These are phyloP conservation scores for Chionis minor DNA, from an alignment of 2,113 vertebrate genomes.

Conservation along the genomic window DNA sequence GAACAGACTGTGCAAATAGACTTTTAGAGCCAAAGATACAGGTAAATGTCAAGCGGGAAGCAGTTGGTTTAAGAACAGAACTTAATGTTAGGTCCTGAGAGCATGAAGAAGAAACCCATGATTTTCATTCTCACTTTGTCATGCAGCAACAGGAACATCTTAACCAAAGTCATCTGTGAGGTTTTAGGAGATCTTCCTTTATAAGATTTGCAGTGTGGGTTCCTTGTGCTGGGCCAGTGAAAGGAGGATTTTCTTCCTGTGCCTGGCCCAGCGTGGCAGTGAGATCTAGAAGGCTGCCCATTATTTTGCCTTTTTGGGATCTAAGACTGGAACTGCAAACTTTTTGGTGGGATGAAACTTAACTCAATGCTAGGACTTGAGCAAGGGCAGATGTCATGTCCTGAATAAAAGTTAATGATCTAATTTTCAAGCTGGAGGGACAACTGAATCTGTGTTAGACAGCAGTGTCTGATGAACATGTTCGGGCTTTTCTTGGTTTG, in stretches of 20 bases:
- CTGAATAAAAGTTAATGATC: neutral
- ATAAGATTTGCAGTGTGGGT: neutral
- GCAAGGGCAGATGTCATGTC: neutral
- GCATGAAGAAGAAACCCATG: neutral
- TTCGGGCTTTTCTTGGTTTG: neutral
- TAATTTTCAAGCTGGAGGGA: neutral
- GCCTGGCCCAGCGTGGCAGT: neutral
- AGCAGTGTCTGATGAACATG: neutral
- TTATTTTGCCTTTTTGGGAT: neutral
- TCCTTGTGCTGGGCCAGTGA: neutral
- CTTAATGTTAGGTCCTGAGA: neutral
- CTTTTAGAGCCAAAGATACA: neutral
- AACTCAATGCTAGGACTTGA: neutral
- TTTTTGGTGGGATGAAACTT: neutral
- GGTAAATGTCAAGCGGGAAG: constrained; percentile 8
- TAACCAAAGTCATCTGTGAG: neutral
- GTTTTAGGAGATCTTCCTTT: neutral
- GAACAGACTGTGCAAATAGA: neutral
- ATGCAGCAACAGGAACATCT: neutral
- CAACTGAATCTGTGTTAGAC: neutral
- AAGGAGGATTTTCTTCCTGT: neutral
- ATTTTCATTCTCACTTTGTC: neutral
- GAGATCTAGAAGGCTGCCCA: neutral
- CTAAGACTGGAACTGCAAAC: neutral
- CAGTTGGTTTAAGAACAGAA: neutral